These are phyloP conservation scores for Drosophila takahashii DNA, from an alignment of 1,140 invertebrate species.

Conservation along the genomic window DNA sequence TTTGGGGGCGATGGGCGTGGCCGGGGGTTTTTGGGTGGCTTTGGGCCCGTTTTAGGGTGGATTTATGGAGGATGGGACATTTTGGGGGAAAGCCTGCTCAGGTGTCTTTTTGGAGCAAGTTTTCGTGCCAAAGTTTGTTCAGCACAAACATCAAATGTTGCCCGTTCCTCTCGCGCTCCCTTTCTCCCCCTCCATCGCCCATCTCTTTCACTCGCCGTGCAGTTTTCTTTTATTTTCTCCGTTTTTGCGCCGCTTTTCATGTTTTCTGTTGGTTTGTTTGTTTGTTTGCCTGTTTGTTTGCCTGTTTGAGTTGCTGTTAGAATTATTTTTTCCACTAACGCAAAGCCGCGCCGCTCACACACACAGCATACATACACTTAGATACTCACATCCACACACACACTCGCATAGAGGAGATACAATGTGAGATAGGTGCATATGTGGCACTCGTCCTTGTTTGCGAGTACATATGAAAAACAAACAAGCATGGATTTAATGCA, in stretches of 20 bases:
- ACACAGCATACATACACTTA: conserved; percentile 31
- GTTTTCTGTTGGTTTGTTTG: conserved; percentile 73
- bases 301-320: conserved; percentile 81
- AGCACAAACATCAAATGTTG: conserved; percentile 79
- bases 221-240: conserved; percentile 32
- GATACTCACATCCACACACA: conserved; percentile 1
- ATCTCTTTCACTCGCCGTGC: conserved; percentile 8
- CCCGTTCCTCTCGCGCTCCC: conserved; percentile 17
- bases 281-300: conserved; percentile 68
- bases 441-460: conserved; percentile 71
- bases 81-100: conserved; percentile 58
- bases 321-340: conserved; percentile 80
- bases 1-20: conserved; percentile 37
- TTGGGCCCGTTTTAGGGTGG: conserved; percentile 11
- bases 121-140: conserved; percentile 78
- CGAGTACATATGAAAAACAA: conserved; percentile 79
- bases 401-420: conserved; percentile 13
- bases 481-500: conserved; percentile 82
- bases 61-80: conserved; percentile 2
- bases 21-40: not conserved
- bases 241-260: conserved; percentile 77
- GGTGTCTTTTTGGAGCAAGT: conserved; percentile 75
- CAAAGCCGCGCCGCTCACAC: conserved; percentile 73
- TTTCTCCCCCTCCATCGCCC: not conserved
- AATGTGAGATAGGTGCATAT: conserved; percentile 53